Base-by-base conservation (phyloP, 2,113 vertebrate species). In the Ptyas mucosa region DNA sequence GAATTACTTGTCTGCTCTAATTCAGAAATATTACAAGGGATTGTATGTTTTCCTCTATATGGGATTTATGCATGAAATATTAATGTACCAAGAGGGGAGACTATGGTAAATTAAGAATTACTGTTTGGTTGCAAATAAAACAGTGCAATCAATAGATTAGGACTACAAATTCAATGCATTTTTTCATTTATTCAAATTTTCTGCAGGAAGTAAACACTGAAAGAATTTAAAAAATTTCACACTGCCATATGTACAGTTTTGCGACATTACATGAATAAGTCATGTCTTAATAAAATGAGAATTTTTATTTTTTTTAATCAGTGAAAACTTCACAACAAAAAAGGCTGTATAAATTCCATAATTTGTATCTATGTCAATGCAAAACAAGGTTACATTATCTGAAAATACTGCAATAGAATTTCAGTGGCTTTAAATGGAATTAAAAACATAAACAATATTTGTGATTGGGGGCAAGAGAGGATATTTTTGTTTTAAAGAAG, bases 151-250 rank as follows among this genome's bases (percentile, higher is more conserved):
- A 96, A 96, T 97, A 96, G 88, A 93, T 86, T 96, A 93, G 97
- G 97, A 91, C 93, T 95, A 96, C 95, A 94, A 94, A 97, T 96
- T 97, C 95, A 97, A 97, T 98, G 94, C 96, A 96, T 97, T 98
- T 98, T 97, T 96, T 98, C 97, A 97, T 98, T 98, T 98, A 98
- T 98, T 98, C 98, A 98, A 98, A 98, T 98, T 96, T 97, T 98
- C 97, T 97, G 97, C 97, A 98, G 98, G 97, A 98, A 97, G 97
- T 98, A 98, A 98, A 98, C 97, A 98, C 97, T 97, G 98, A 98
- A 97, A 98, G 97, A 98, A 97, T 97, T 98, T 97, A 98, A 98
- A 98, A 98, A 98, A 98, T 97, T 97, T 97, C 98, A 98, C 98
- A 98, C 98, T 97, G 97, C 95, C 97, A 96, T 98, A 98, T 98